Evolutionary conservation across 1,140 invertebrate genomes (phyloP).

Genomic region (Branchinecta lindahli): DNA sequence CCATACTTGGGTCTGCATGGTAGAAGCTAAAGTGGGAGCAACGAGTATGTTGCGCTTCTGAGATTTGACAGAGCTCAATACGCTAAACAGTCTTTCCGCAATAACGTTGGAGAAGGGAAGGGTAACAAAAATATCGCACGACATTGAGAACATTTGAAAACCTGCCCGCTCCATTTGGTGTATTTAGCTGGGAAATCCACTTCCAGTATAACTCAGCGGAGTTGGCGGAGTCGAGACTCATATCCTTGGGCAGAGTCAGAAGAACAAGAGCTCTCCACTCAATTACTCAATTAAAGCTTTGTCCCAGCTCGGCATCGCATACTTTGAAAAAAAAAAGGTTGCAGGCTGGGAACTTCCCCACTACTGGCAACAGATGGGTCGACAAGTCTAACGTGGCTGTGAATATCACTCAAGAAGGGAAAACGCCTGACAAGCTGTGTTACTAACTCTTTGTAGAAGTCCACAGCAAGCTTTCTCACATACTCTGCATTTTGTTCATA

Average conservation of each 20-base stretch:
- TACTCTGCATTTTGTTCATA: too few relatives aligned
- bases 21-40: too few relatives aligned
- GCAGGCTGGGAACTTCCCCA: background rate
- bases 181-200: background rate
- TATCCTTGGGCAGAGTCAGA: too few relatives aligned
- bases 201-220: background rate
- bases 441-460: constrained; percentile 12
- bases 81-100: constrained; percentile 2
- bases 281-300: background rate
- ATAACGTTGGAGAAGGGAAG: background rate
- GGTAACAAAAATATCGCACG: background rate
- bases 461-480: too few relatives aligned
- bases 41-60: background rate
- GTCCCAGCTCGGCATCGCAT: background rate
- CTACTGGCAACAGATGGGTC: background rate
- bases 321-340: background rate
- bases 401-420: background rate
- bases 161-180: background rate
- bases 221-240: too few relatives aligned
- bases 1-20: too few relatives aligned
- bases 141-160: background rate
- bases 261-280: too few relatives aligned
- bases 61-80: constrained; percentile 4
- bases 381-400: background rate
- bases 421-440: background rate